These are phyloP conservation scores for Recurvirostra avosetta DNA, from an alignment of 2,113 vertebrate species.

Conservation along the genomic window DNA sequence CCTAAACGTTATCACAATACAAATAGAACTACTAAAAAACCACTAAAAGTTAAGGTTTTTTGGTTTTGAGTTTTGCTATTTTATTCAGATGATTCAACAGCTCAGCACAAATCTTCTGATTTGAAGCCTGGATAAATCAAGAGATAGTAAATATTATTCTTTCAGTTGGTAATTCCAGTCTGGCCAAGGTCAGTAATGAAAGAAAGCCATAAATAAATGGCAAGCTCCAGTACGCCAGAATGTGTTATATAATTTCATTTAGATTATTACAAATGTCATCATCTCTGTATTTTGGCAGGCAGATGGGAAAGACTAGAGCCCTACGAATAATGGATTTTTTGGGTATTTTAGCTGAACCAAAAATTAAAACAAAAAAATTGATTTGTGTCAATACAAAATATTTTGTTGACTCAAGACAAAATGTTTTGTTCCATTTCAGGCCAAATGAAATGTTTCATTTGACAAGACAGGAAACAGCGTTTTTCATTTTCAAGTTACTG, in stretches of 20 bases:
- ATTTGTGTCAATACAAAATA: not conserved
- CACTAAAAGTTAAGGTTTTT: accelerated
- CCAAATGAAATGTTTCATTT: not conserved
- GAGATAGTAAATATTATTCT: not conserved
- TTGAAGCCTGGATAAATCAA: not conserved
- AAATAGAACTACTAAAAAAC: not conserved
- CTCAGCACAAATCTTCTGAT: not conserved
- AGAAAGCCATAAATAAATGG: not conserved
- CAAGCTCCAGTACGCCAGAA: not conserved
- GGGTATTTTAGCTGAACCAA: not conserved
- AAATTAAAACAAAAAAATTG: not conserved
- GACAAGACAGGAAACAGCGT: not conserved
- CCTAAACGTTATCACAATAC: not conserved
- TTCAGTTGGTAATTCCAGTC: not conserved
- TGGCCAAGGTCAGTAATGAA: not conserved
- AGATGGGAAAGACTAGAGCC: not conserved
- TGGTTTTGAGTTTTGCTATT: not conserved
- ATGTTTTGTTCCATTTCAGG: not conserved
- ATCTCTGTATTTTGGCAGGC: not conserved
- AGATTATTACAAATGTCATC: not conserved
- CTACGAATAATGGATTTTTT: not conserved
- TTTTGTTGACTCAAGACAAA: not conserved
- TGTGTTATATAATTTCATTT: not conserved
- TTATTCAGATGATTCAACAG: not conserved
- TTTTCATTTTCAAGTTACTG: not conserved